phyloP scores from a whole-genome alignment of 2,888 invertebrate genomes.

The Parapristionchus giblindavisi region DNA sequence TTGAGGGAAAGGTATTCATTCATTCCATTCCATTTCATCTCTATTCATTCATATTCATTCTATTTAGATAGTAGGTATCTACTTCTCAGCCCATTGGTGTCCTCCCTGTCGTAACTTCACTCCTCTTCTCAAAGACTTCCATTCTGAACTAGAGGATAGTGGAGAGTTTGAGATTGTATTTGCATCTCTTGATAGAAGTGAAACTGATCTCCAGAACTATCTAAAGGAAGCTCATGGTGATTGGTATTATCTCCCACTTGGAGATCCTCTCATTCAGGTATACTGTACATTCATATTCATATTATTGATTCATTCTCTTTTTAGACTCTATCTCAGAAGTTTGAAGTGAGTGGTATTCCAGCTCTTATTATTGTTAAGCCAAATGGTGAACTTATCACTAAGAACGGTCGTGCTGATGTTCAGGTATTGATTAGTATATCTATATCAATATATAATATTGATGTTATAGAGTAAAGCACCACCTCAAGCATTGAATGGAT shows the following conservation, averaged over 20 bases:
- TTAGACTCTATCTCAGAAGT: conserved; percentile 69
- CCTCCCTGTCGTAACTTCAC: conserved; percentile 73
- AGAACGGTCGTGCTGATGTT: conserved; percentile 71
- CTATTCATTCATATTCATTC: not conserved
- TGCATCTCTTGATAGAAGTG: conserved; percentile 72
- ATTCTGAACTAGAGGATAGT: conserved; percentile 69
- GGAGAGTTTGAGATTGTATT: conserved; percentile 73
- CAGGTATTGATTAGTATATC: conserved; percentile 64
- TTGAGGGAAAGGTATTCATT: conserved; percentile 37
- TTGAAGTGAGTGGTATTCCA: conserved; percentile 72
- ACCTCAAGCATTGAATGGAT: conserved; percentile 26
- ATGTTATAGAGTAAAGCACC: conserved; percentile 67
- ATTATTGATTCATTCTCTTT: no score
- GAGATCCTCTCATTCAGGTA: conserved; percentile 34
- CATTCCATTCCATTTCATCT: not conserved
- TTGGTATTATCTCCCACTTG: conserved; percentile 70
- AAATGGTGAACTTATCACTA: conserved; percentile 71
- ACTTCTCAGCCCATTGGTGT: conserved; percentile 74
- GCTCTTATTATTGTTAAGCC: conserved; percentile 71
- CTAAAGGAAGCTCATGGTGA: conserved; percentile 72
- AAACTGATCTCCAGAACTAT: conserved; percentile 70
- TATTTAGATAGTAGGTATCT: conserved; percentile 50
- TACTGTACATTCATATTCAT: not conserved
- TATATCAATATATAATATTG: conserved; percentile 71
- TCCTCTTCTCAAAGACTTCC: conserved; percentile 70